Evolutionary conservation across 2,888 invertebrate genomes (phyloP).

Genomic region (Oithona nana): DNA sequence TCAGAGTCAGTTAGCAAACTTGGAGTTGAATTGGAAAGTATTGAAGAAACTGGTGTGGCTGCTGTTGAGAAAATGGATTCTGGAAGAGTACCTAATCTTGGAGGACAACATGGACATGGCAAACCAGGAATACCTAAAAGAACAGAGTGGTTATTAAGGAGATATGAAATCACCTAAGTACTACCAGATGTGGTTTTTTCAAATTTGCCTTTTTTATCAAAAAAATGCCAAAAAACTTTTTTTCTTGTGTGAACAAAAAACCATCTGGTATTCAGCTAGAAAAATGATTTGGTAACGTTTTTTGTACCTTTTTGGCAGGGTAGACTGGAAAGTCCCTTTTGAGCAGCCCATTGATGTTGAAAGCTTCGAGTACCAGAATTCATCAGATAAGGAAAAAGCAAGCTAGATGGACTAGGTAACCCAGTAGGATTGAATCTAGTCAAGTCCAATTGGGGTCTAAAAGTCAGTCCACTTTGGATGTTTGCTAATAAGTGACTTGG

Average conservation of each 20-base stretch:
- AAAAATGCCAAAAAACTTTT: no score
- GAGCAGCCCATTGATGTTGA: background rate
- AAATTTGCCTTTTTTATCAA: no score
- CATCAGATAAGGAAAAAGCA: background rate
- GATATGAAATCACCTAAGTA: no score
- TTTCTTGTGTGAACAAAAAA: no score
- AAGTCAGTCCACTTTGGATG: background rate
- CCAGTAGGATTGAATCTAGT: background rate
- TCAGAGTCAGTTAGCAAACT: background rate
- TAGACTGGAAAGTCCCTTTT: no score
- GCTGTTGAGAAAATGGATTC: background rate
- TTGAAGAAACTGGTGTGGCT: background rate
- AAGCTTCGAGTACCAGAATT: background rate
- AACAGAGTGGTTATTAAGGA: no score
- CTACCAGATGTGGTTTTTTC: no score
- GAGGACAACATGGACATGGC: conserved; percentile 11
- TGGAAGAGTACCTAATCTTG: conserved; percentile 7
- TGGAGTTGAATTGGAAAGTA: background rate
- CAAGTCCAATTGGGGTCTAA: background rate
- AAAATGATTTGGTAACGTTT: no score
- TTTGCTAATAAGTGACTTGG: conserved; percentile 16
- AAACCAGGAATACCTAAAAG: background rate
- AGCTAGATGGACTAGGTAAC: background rate
- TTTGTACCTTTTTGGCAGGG: background rate
- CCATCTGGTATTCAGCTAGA: no score